phyloP scores from a whole-genome alignment of 2,113 vertebrate genomes.

The Ariopsis seemanni region DNA sequence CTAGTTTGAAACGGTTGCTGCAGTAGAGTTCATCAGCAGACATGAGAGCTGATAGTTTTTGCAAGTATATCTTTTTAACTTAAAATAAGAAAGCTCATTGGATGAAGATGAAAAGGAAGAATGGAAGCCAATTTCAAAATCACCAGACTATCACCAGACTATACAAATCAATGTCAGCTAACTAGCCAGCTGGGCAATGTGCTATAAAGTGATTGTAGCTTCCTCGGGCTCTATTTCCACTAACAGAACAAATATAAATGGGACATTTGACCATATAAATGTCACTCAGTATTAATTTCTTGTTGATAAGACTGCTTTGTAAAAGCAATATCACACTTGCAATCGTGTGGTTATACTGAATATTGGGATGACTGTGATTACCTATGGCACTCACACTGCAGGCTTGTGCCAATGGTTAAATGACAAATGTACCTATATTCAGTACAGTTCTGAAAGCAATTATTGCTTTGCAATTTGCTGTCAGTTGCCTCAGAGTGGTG shows the following conservation, averaged over 20 bases:
- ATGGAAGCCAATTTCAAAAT: background rate
- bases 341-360: background rate
- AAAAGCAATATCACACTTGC: background rate
- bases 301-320: background rate
- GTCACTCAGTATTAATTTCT: background rate
- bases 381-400: background rate
- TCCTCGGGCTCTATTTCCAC: background rate
- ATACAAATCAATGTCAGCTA: background rate
- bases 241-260: no score
- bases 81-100: background rate
- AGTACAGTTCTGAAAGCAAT: no score
- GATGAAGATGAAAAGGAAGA: background rate
- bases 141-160: no score
- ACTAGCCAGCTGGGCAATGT: background rate
- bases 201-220: background rate
- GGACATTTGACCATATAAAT: no score
- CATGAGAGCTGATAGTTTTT: background rate
- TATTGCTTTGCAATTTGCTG: no score
- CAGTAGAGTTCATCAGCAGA: background rate
- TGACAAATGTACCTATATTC: background rate
- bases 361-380: background rate
- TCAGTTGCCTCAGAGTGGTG: no score
- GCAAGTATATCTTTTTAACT: background rate
- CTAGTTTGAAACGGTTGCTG: no score
- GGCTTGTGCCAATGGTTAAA: background rate